phyloP scores from a whole-genome alignment of 2,113 vertebrate genomes.

The Oreocharis arfaki region DNA sequence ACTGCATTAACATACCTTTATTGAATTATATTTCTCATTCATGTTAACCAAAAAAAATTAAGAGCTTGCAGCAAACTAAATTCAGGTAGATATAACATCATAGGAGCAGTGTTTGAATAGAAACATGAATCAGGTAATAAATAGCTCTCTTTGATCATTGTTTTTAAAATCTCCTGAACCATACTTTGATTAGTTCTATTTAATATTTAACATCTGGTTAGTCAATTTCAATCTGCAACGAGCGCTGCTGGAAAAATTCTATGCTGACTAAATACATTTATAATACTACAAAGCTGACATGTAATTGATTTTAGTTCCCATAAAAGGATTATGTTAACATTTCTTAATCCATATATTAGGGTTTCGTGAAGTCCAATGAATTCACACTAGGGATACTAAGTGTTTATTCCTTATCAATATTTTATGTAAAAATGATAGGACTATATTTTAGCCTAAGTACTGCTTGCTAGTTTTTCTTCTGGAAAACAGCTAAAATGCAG shows the following conservation, averaged over 20 bases:
- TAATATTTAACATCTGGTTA: constrained; percentile 86
- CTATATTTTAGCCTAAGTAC: constrained; percentile 72
- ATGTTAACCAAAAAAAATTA: constrained; percentile 62
- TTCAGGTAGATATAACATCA: constrained; percentile 72
- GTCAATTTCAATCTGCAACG: constrained; percentile 78
- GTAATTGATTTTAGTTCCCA: constrained; percentile 81
- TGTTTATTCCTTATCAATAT: constrained; percentile 78
- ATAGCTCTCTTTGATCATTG: constrained; percentile 80
- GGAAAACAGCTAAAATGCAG: constrained; percentile 50
- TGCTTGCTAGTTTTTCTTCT: constrained; percentile 44
- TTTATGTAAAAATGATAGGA: constrained; percentile 75
- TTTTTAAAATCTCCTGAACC: constrained; percentile 79
- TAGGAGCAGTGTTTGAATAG: constrained; percentile 66
- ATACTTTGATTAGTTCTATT: constrained; percentile 82
- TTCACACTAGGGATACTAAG: constrained; percentile 71
- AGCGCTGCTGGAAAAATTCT: constrained; percentile 74
- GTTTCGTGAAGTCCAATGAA: constrained; percentile 71
- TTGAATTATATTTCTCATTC: constrained; percentile 55
- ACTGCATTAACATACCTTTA: background rate
- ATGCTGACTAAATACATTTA: constrained; percentile 82
- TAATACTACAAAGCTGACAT: constrained; percentile 79
- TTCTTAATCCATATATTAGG: constrained; percentile 80
- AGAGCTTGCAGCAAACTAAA: constrained; percentile 60
- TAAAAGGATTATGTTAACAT: constrained; percentile 83
- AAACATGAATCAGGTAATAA: constrained; percentile 78